These are phyloP conservation scores for Serranus cabrilla DNA, from an alignment of 2,797 vertebrate species.

Conservation along the genomic window DNA sequence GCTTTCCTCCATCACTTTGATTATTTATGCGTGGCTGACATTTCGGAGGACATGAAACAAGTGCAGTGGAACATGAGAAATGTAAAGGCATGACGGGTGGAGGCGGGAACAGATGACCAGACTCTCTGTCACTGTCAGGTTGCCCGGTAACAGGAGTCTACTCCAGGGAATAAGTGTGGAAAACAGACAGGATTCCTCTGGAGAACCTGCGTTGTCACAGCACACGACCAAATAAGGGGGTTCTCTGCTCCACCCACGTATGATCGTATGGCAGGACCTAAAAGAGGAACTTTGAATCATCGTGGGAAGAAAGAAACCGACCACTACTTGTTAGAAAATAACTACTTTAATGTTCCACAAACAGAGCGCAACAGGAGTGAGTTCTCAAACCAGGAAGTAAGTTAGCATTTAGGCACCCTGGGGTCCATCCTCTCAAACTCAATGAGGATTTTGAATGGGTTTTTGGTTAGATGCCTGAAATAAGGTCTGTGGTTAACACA, in stretches of 20 bases:
- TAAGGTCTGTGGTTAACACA: no score
- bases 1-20: slow-evolving; percentile 34
- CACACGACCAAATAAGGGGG: slow-evolving; percentile 40
- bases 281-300: slow-evolving; percentile 23
- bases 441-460: no score
- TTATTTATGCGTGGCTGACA: slow-evolving; percentile 73
- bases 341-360: slow-evolving; percentile 8
- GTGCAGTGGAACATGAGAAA: slow-evolving; percentile 68
- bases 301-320: slow-evolving; percentile 10
- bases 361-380: neutral
- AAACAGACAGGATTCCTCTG: slow-evolving; percentile 69
- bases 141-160: slow-evolving; percentile 81
- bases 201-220: slow-evolving; percentile 56
- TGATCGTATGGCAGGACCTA: slow-evolving; percentile 12
- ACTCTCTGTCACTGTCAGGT: slow-evolving; percentile 75
- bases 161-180: slow-evolving; percentile 57
- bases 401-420: no score
- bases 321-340: slow-evolving; percentile 2
- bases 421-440: no score
- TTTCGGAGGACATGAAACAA: slow-evolving; percentile 69
- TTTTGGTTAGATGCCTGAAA: no score
- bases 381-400: no score
- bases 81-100: slow-evolving; percentile 72
- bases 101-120: slow-evolving; percentile 79
- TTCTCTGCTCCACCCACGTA: slow-evolving; percentile 39